These are phyloP conservation scores for Falco peregrinus DNA, from an alignment of 2,797 vertebrate genomes.

Conservation along the genomic window DNA sequence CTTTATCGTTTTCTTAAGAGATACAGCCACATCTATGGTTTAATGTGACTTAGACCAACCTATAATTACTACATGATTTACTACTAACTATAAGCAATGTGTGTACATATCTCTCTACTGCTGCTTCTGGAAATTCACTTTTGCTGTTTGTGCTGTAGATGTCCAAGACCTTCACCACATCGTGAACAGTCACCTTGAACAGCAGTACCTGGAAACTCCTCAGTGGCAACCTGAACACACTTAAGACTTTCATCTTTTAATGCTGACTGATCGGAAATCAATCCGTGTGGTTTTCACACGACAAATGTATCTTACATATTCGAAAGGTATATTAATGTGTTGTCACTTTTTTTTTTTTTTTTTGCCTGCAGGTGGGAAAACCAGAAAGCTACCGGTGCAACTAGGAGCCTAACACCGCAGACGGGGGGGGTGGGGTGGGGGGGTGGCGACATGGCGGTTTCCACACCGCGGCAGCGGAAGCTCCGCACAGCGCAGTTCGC, in stretches of 20 bases:
- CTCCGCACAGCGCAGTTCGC: neutral
- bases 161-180: neutral
- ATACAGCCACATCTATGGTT: neutral
- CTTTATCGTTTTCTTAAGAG: neutral
- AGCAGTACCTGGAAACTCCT: neutral
- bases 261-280: neutral
- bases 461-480: neutral
- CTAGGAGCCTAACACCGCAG: neutral
- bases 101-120: fast-evolving
- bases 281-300: neutral
- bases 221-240: neutral
- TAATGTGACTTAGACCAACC: neutral
- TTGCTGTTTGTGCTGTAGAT: neutral
- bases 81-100: neutral
- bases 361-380: neutral
- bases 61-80: neutral
- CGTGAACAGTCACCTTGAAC: neutral
- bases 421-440: no score
- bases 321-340: neutral
- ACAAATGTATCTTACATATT: neutral
- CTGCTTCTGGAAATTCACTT: neutral
- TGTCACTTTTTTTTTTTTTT: no score
- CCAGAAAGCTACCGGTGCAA: neutral
- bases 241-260: neutral
- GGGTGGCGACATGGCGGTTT: no score